A percentile compares a stretch with the other conserved stretches of the same genome.
Evolutionary conservation across 2,113 vertebrate genomes (phyloP).

Genomic region (Mastomys coucha): DNA sequence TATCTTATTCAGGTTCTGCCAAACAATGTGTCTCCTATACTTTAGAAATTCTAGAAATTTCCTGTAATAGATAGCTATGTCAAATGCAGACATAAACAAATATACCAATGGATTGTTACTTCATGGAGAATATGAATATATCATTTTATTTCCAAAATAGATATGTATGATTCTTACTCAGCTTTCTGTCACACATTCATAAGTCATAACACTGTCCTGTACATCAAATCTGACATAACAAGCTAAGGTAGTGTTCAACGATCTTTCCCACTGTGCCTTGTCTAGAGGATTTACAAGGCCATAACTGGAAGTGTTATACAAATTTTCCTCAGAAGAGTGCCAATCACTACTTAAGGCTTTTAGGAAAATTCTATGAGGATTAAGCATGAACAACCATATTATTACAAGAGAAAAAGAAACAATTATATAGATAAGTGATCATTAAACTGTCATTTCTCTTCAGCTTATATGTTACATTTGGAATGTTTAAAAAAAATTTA

Average conservation of each 20-base stretch:
- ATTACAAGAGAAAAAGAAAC: background rate
- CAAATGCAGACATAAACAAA: slow-evolving; percentile 44
- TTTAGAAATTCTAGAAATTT: slow-evolving; percentile 60
- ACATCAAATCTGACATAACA: background rate
- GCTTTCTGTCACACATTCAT: background rate
- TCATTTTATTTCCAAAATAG: slow-evolving; percentile 46
- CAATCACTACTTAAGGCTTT: background rate
- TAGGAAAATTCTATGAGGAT: background rate
- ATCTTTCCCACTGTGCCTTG: background rate
- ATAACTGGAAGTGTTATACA: background rate
- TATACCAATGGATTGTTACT: background rate
- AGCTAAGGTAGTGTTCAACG: background rate
- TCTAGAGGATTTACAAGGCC: slow-evolving; percentile 21
- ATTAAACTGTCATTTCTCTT: slow-evolving; percentile 20
- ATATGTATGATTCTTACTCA: background rate
- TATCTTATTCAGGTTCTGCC: slow-evolving; percentile 22
- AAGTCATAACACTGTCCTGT: background rate
- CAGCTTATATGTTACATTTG: background rate
- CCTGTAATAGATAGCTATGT: background rate
- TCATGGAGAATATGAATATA: background rate
- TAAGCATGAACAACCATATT: background rate
- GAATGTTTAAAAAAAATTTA: background rate
- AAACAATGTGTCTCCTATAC: background rate
- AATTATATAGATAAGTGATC: background rate
- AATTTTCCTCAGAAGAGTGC: background rate